Conservation (phyloP, 2,888 invertebrate genomes). For the Auanema freiburgensis region DNA sequence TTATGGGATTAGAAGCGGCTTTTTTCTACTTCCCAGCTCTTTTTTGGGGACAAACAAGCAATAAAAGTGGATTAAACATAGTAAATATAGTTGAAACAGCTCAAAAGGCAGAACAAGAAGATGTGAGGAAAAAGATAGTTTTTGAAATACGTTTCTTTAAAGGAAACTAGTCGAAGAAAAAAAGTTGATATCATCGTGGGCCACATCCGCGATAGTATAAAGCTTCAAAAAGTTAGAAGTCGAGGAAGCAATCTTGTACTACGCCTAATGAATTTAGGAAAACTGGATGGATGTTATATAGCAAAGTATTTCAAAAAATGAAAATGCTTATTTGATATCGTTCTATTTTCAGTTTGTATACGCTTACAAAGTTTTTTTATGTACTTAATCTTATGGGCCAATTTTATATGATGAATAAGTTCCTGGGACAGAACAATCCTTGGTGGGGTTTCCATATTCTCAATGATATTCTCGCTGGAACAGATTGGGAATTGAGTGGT, state of each 20-base stretch:
- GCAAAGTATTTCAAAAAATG: conserved; percentile 46
- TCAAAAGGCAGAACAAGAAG: conserved; percentile 50
- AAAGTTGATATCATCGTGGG: conserved; percentile 34
- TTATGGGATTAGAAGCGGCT: conserved; percentile 59
- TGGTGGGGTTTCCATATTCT: conserved; percentile 57
- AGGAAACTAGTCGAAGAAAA: conserved; percentile 49
- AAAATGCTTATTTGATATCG: background rate
- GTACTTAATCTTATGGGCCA: conserved; percentile 57
- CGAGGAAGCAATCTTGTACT: conserved; percentile 22
- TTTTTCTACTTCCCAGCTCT: conserved; percentile 54
- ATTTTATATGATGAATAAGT: conserved; percentile 59
- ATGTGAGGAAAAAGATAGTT: conserved; percentile 22
- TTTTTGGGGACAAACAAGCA: conserved; percentile 39
- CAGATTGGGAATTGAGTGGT: conserved; percentile 58
- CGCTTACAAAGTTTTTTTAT: conserved; percentile 58
- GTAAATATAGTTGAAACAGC: conserved; percentile 52
- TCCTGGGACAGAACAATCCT: conserved; percentile 52
- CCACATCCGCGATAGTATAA: conserved; percentile 42
- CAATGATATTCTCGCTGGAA: conserved; percentile 52
- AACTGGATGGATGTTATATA: conserved; percentile 50
- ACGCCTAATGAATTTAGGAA: conserved; percentile 42
- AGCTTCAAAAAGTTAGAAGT: conserved; percentile 30
- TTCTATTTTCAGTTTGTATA: conserved; percentile 46
- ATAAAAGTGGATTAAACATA: conserved; percentile 53
- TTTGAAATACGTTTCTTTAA: conserved; percentile 2